Evolutionary conservation across 2,888 invertebrate genomes (phyloP).

Genomic region (Neoitamus cyanurus): DNA sequence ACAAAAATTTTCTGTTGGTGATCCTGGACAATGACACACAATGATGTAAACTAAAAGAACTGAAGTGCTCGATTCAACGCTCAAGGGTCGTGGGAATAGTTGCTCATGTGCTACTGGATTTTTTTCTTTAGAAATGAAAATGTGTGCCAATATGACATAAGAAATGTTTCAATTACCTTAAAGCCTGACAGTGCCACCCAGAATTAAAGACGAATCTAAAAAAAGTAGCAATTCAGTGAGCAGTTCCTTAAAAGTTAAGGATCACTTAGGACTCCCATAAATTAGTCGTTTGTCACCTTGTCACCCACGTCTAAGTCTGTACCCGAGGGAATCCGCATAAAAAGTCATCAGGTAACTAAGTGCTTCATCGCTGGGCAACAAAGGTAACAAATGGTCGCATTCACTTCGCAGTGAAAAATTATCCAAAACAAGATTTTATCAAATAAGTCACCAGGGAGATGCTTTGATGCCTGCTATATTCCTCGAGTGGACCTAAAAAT

Average conservation of each 20-base stretch:
- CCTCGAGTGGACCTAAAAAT: constrained; percentile 33
- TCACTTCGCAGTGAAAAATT: constrained; percentile 35
- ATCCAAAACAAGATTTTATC: constrained; percentile 43
- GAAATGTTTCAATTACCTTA: constrained; percentile 9
- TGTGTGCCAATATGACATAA: not conserved
- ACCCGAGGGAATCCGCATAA: not conserved
- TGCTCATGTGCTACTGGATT: not conserved
- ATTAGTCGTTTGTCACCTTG: not conserved
- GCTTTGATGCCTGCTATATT: constrained; percentile 8
- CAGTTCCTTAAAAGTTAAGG: not conserved
- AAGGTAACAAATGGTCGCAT: not conserved
- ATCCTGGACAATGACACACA: not conserved
- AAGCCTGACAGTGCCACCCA: not conserved
- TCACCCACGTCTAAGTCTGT: not conserved
- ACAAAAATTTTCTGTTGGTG: constrained; percentile 14
- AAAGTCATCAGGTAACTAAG: constrained; percentile 24
- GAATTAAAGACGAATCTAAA: not conserved
- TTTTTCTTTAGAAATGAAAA: not conserved
- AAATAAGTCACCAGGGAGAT: constrained; percentile 45
- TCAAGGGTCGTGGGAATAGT: not conserved
- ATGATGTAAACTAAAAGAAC: not conserved
- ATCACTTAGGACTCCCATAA: not conserved
- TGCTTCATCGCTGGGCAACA: not conserved
- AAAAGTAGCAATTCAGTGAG: constrained; percentile 10
- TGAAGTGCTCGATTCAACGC: not conserved